A percentile compares a stretch with the other conserved stretches of the same genome.
Conservation (phyloP, 2,888 invertebrate species). For the Callosobruchus maculatus region DNA sequence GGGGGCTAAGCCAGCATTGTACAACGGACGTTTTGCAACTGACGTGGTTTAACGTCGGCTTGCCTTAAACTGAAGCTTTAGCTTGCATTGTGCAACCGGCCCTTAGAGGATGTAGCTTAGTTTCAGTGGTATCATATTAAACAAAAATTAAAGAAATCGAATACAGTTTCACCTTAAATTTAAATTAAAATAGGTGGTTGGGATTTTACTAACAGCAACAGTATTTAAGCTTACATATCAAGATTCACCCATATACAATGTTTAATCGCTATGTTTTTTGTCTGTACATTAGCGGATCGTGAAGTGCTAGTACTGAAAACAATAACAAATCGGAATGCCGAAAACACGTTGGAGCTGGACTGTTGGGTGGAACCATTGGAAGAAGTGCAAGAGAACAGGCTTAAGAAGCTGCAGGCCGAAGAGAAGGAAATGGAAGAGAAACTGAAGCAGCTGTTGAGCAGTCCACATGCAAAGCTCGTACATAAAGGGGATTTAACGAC, state of each 20-base stretch:
- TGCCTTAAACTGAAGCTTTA: no score
- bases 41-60: no score
- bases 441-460: slow-evolving; percentile 48
- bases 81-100: no score
- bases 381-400: slow-evolving; percentile 43
- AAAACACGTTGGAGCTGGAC: slow-evolving; percentile 59
- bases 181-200: no score
- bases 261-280: slow-evolving; percentile 5
- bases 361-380: slow-evolving; percentile 71
- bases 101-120: no score
- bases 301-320: slow-evolving; percentile 43
- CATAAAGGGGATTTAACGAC: slow-evolving; percentile 65
- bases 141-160: no score
- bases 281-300: slow-evolving; percentile 30
- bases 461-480: slow-evolving; percentile 61
- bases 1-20: no score
- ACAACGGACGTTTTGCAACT: no score
- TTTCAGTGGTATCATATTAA: no score
- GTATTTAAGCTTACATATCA: no score
- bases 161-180: no score
- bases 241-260: background rate
- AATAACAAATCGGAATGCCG: slow-evolving; percentile 34
- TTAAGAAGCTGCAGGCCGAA: slow-evolving; percentile 63
- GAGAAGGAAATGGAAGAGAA: slow-evolving; percentile 57
- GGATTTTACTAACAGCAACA: no score